phyloP scores from a whole-genome alignment of 1,140 invertebrate genomes.

The Hyphantria cunea region DNA sequence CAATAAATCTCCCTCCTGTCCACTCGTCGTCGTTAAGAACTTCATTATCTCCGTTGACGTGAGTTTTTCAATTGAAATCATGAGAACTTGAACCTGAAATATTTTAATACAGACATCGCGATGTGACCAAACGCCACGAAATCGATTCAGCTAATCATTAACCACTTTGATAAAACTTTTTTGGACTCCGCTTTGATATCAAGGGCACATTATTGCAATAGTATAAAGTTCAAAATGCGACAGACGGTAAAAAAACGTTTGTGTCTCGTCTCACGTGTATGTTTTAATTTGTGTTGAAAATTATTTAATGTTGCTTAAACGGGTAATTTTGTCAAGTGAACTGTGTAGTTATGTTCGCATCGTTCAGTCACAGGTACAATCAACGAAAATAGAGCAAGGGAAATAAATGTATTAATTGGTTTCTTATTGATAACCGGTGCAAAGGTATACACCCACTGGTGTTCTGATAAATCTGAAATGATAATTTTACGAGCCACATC shows the following conservation, averaged over 20 bases:
- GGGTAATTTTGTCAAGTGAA: conserved; percentile 20
- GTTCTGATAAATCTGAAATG: conserved; percentile 56
- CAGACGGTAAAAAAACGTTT: neutral
- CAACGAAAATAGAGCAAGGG: conserved; percentile 4
- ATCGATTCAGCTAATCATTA: conserved; percentile 45
- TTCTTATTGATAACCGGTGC: conserved; percentile 21
- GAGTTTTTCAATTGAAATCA: conserved; percentile 58
- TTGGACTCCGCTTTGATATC: no score
- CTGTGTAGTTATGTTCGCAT: conserved; percentile 16
- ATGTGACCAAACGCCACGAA: conserved; percentile 57
- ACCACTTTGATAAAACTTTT: neutral
- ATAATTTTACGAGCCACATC: conserved; percentile 62
- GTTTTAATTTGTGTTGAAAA: conserved; percentile 30
- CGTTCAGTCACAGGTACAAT: neutral
- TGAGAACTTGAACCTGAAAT: conserved; percentile 46
- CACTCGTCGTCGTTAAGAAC: conserved; percentile 63
- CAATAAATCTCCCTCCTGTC: conserved; percentile 67
- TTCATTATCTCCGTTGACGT: conserved; percentile 61
- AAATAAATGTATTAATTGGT: conserved; percentile 39
- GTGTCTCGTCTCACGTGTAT: neutral
- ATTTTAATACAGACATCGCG: conserved; percentile 57
- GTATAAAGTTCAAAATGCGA: conserved; percentile 12
- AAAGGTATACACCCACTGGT: conserved; percentile 50
- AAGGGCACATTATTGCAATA: conserved; percentile 3
- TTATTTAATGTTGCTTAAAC: conserved; percentile 25